These are phyloP conservation scores for Poeciliopsis prolifica DNA, from an alignment of 2,113 vertebrate genomes.

Conservation along the genomic window DNA sequence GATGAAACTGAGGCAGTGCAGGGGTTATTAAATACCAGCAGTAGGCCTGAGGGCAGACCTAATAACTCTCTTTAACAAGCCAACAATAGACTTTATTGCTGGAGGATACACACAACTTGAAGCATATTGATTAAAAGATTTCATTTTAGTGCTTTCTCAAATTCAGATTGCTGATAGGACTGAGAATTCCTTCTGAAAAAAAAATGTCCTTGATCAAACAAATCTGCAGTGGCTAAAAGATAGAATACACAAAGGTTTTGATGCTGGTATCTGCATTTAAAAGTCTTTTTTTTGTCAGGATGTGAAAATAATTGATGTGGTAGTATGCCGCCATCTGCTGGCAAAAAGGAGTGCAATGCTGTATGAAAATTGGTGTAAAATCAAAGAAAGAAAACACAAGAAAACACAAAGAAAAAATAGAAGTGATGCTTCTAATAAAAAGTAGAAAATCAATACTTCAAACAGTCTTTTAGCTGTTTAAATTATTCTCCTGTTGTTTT, in stretches of 20 bases:
- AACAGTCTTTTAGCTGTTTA: not conserved
- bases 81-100: slow-evolving; percentile 57
- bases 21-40: slow-evolving; percentile 71
- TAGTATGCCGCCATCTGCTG: slow-evolving; percentile 57
- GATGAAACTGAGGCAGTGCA: slow-evolving; percentile 66
- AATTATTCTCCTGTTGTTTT: not conserved
- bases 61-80: slow-evolving; percentile 66
- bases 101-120: slow-evolving; percentile 38
- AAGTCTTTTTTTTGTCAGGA: not conserved
- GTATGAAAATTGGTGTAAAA: too few species aligned
- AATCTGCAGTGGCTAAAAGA: slow-evolving; percentile 14
- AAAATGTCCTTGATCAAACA: slow-evolving; percentile 33
- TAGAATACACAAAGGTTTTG: slow-evolving; percentile 29
- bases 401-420: too few species aligned
- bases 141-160: slow-evolving; percentile 28
- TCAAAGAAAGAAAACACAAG: too few species aligned
- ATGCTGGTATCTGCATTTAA: slow-evolving; percentile 12
- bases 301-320: not conserved
- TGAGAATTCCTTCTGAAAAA: not conserved
- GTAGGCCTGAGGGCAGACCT: slow-evolving; percentile 57
- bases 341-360: not conserved
- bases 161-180: slow-evolving; percentile 12
- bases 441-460: too few species aligned
- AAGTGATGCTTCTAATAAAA: too few species aligned
- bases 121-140: slow-evolving; percentile 35